Percentiles rank a stretch among this genome's conserved stretches.
phyloP scores from a whole-genome alignment of 2,797 vertebrate species.

The Neomorphus geoffroyi region DNA sequence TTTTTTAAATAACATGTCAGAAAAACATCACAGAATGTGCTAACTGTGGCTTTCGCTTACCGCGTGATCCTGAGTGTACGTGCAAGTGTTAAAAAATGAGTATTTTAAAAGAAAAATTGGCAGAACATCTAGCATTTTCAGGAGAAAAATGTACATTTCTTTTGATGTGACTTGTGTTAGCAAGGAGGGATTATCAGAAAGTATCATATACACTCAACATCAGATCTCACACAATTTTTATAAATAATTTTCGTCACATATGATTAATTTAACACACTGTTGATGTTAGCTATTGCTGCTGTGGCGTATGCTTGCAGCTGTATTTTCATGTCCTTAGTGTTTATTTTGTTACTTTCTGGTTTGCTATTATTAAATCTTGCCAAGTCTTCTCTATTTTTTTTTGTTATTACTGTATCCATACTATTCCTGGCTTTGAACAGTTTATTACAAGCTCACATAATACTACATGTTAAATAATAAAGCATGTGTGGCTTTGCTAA shows the following conservation, averaged over 20 bases:
- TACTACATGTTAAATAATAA: background rate
- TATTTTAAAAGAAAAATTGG: constrained; percentile 43
- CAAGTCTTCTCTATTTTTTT: background rate
- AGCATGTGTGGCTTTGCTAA: background rate
- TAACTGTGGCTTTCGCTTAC: constrained; percentile 6
- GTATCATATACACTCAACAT: background rate
- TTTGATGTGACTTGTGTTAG: background rate
- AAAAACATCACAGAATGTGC: constrained; percentile 31
- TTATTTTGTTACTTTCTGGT: background rate
- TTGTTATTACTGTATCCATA: background rate
- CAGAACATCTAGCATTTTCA: constrained; percentile 23
- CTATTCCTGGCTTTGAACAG: background rate
- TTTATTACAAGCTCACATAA: background rate
- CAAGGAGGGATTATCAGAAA: background rate
- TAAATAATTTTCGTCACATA: background rate
- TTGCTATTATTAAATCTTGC: background rate
- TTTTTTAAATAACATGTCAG: constrained; percentile 43
- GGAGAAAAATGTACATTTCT: background rate
- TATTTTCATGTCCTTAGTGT: background rate
- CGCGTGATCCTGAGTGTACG: background rate
- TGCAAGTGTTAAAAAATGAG: constrained; percentile 47
- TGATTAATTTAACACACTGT: background rate
- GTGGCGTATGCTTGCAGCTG: background rate
- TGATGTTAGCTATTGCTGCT: background rate
- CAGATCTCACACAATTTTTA: background rate